phyloP scores from a whole-genome alignment of 2,797 vertebrate species.

The Acrossocheilus wenchowensis region DNA sequence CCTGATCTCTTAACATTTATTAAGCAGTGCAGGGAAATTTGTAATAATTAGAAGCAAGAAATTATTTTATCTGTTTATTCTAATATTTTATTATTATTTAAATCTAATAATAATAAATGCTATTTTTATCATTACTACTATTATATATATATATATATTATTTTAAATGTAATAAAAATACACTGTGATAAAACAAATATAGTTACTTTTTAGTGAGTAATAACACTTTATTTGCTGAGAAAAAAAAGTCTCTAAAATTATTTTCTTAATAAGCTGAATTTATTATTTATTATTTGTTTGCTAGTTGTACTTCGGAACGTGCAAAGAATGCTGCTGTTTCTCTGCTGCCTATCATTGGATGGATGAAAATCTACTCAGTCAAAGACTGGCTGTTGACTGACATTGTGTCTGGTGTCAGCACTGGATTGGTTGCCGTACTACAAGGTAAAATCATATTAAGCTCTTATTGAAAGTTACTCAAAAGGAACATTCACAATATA shows the following conservation, averaged over 20 bases:
- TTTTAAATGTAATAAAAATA: neutral
- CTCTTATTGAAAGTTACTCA: neutral
- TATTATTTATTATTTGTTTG: conserved; percentile 27
- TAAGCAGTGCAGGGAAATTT: neutral
- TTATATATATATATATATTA: too few relatives aligned
- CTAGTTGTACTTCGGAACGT: conserved; percentile 84
- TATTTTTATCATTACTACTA: neutral
- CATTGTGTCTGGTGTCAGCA: conserved; percentile 91
- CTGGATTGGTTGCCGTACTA: conserved; percentile 90
- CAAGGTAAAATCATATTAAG: conserved; percentile 84
- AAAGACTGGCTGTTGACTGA: conserved; percentile 92
- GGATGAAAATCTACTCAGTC: conserved; percentile 86
- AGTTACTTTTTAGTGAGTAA: neutral
- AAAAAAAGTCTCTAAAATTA: too few relatives aligned
- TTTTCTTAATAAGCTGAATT: neutral
- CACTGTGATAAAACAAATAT: neutral
- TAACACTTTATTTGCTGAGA: neutral
- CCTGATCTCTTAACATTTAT: neutral
- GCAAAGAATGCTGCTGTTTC: conserved; percentile 80
- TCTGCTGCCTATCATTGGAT: conserved; percentile 85
- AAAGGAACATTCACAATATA: neutral
- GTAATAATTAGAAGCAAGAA: neutral
- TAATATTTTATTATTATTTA: neutral
- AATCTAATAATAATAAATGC: neutral
- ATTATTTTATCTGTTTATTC: neutral